Conservation (phyloP, 2,888 invertebrate species). For the Meiosimyza platycephala region DNA sequence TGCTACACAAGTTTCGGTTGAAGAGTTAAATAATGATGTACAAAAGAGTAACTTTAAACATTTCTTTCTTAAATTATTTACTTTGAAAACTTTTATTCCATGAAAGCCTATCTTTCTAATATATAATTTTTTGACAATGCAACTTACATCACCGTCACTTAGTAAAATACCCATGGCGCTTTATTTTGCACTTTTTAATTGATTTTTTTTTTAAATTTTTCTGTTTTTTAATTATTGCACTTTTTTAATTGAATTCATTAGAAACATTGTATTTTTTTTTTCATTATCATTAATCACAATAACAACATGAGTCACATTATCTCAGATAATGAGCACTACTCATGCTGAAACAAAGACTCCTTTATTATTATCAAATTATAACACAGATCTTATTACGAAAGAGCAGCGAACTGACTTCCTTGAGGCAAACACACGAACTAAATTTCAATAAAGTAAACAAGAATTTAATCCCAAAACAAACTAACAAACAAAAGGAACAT, state of each 20-base stretch:
- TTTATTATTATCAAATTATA: background rate
- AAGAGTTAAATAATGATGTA: too few relatives aligned
- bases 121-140: background rate
- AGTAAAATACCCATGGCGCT: slow-evolving; percentile 59
- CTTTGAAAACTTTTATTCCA: too few relatives aligned
- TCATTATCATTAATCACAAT: too few relatives aligned
- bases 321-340: too few relatives aligned
- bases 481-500: slow-evolving; percentile 18
- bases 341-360: too few relatives aligned
- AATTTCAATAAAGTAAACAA: slow-evolving; percentile 63
- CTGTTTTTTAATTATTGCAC: slow-evolving; percentile 23
- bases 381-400: background rate
- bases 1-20: too few relatives aligned
- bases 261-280: too few relatives aligned
- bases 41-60: too few relatives aligned
- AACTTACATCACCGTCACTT: slow-evolving; percentile 63
- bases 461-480: slow-evolving; percentile 51
- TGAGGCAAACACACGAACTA: slow-evolving; percentile 62
- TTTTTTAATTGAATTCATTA: slow-evolving; percentile 4
- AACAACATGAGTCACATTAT: too few relatives aligned
- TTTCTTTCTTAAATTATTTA: too few relatives aligned
- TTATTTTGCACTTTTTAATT: slow-evolving; percentile 12
- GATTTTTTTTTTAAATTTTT: background rate
- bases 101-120: too few relatives aligned
- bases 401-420: slow-evolving; percentile 57